Evolutionary conservation across 1,140 invertebrate species (phyloP).

Genomic region (Campoletis sonorensis): DNA sequence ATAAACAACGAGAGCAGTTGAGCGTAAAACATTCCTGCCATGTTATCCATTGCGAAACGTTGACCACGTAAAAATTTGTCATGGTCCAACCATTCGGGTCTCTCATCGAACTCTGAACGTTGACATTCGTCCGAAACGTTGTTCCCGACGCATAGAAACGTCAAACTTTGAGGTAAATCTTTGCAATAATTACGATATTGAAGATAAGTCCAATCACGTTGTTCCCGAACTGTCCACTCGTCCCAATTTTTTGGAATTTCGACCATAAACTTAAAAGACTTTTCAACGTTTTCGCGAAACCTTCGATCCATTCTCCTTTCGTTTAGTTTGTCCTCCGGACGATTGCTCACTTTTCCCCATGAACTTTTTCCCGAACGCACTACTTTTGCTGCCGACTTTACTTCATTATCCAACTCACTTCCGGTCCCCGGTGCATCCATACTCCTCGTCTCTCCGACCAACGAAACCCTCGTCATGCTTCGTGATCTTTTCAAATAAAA

Average conservation of each 20-base stretch:
- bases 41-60: slow-evolving; percentile 79
- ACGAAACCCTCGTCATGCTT: background rate
- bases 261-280: background rate
- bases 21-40: slow-evolving; percentile 78
- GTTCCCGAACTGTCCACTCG: slow-evolving; percentile 25
- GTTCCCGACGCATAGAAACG: slow-evolving; percentile 34
- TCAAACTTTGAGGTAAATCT: slow-evolving; percentile 42
- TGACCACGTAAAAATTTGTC: slow-evolving; percentile 80
- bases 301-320: slow-evolving; percentile 14
- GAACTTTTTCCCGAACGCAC: background rate
- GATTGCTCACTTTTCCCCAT: background rate
- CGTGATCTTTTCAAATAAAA: background rate
- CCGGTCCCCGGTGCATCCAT: background rate
- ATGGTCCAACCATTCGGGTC: slow-evolving; percentile 67
- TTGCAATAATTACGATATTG: background rate
- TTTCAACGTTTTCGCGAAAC: background rate
- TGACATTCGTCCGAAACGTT: slow-evolving; percentile 52
- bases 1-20: slow-evolving; percentile 81
- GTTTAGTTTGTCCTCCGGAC: background rate
- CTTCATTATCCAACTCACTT: background rate
- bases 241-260: slow-evolving; percentile 36
- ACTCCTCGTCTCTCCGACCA: background rate
- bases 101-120: slow-evolving; percentile 35
- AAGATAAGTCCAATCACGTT: slow-evolving; percentile 18
- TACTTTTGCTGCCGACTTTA: background rate